Evolutionary conservation across 2,888 invertebrate genomes (phyloP).

Genomic region (Cecidostiba fungosa): DNA sequence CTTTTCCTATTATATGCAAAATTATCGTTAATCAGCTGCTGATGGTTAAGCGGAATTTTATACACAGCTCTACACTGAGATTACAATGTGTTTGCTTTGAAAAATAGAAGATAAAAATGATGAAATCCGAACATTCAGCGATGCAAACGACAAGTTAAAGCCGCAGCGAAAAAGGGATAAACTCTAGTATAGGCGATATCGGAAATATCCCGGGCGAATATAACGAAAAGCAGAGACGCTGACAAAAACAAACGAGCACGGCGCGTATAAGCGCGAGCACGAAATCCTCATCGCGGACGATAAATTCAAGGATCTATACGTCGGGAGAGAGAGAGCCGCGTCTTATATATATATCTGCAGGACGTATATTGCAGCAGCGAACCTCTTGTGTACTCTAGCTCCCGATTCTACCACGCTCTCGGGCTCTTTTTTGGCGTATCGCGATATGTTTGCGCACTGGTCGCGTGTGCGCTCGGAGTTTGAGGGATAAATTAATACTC

Average conservation of each 20-base stretch:
- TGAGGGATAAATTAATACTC: neutral
- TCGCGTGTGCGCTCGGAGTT: neutral
- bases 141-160: neutral
- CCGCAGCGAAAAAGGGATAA: neutral
- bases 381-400: slow-evolving; percentile 19
- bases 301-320: slow-evolving; percentile 57
- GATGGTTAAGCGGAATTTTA: neutral
- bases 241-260: slow-evolving; percentile 61
- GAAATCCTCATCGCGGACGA: slow-evolving; percentile 52
- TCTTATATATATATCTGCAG: neutral
- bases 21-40: slow-evolving; percentile 38
- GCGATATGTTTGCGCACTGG: neutral
- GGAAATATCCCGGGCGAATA: slow-evolving; percentile 12
- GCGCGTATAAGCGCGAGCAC: slow-evolving; percentile 35
- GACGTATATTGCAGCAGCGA: neutral
- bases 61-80: neutral
- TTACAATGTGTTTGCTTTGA: neutral
- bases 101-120: neutral
- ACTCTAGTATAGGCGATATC: slow-evolving; percentile 9
- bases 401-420: neutral
- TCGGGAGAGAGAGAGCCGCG: slow-evolving; percentile 6
- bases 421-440: neutral
- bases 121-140: neutral
- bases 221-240: slow-evolving; percentile 32
- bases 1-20: slow-evolving; percentile 33